These are phyloP conservation scores for Acromyrmex heyeri DNA, from an alignment of 1,140 invertebrate genomes.

Conservation along the genomic window DNA sequence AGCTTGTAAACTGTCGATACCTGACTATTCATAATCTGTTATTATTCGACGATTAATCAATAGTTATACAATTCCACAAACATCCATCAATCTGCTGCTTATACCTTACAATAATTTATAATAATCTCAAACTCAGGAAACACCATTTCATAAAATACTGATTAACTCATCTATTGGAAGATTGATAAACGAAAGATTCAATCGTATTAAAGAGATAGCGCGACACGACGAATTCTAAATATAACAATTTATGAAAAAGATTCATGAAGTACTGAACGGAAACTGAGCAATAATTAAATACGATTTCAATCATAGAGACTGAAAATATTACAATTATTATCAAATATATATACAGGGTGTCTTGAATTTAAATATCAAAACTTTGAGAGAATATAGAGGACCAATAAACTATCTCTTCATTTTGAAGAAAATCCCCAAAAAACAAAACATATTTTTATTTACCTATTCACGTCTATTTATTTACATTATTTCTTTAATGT, in stretches of 20 bases:
- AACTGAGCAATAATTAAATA: slow-evolving; percentile 27
- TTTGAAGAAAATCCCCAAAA: too few relatives aligned
- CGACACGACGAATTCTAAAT: slow-evolving; percentile 9
- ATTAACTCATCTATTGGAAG: slow-evolving; percentile 4
- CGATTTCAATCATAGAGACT: neutral
- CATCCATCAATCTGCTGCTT: neutral
- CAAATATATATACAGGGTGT: neutral
- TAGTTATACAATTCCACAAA: neutral
- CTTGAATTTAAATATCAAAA: too few relatives aligned
- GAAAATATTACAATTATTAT: neutral
- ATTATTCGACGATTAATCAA: slow-evolving; percentile 26
- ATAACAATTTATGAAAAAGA: neutral
- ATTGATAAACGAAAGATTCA: slow-evolving; percentile 18
- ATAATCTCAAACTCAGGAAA: slow-evolving; percentile 22
- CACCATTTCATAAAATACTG: neutral
- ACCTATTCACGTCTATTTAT: too few relatives aligned
- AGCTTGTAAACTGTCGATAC: neutral
- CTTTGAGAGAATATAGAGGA: too few relatives aligned
- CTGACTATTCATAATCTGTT: neutral
- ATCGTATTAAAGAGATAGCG: neutral
- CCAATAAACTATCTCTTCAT: too few relatives aligned
- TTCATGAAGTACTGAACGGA: neutral
- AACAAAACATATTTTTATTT: too few relatives aligned
- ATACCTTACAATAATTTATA: slow-evolving; percentile 30
- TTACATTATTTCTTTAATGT: too few relatives aligned